A percentile compares a stretch with the other conserved stretches of the same genome.
These are phyloP conservation scores for Halictus ligatus DNA, from an alignment of 2,888 invertebrate species.

Conservation along the genomic window DNA sequence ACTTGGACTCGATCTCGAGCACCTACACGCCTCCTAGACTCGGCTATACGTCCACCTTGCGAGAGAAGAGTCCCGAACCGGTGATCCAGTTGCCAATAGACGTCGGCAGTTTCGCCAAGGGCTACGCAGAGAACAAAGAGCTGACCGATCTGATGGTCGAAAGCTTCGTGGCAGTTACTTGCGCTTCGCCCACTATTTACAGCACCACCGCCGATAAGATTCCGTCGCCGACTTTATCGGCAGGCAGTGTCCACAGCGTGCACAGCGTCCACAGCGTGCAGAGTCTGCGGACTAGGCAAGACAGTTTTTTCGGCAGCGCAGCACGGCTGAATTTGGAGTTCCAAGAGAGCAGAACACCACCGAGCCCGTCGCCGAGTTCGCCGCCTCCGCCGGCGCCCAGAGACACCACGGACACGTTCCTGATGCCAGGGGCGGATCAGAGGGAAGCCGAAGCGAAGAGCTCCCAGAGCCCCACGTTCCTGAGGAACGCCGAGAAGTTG, in stretches of 20 bases:
- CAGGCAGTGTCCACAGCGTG: conserved; percentile 84
- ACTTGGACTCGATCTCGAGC: conserved; percentile 78
- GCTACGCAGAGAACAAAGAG: conserved; percentile 85
- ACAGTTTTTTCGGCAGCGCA: conserved; percentile 86
- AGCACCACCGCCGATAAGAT: conserved; percentile 86
- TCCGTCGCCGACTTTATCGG: conserved; percentile 87
- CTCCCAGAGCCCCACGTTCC: conserved; percentile 83
- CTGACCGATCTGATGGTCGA: conserved; percentile 85
- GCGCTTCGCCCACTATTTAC: conserved; percentile 86
- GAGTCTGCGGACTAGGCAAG: conserved; percentile 87
- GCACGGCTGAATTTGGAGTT: conserved; percentile 85
- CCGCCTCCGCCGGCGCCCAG: conserved; percentile 94
- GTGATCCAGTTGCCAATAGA: conserved; percentile 85
- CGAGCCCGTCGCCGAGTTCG: conserved; percentile 87
- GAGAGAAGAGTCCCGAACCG: conserved; percentile 84
- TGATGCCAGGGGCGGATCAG: conserved; percentile 82
- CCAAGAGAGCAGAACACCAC: conserved; percentile 85
- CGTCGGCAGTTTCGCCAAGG: conserved; percentile 86
- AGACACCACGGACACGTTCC: conserved; percentile 86
- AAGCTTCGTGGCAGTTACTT: conserved; percentile 85
- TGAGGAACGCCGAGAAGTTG: conserved; percentile 81
- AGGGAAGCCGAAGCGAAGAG: conserved; percentile 74
- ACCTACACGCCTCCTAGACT: conserved; percentile 84
- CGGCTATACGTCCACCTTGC: conserved; percentile 89
- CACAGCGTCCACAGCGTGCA: conserved; percentile 77